Evolutionary conservation across 2,888 invertebrate species (phyloP).

Genomic region (Tethea ocularis): DNA sequence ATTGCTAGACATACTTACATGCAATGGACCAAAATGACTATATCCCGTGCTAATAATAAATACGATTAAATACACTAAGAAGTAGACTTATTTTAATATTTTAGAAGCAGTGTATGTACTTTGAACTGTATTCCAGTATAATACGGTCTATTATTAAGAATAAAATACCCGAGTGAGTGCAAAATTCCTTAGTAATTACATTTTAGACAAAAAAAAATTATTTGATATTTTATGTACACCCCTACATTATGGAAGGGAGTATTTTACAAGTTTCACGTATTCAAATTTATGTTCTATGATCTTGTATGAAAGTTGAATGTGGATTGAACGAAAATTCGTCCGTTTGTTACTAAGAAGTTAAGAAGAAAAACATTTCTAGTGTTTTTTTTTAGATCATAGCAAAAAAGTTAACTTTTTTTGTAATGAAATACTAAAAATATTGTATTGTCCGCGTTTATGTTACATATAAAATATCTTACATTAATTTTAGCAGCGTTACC

Average conservation of each 20-base stretch:
- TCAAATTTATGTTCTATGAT: background rate
- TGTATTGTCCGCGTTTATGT: slow-evolving; percentile 1
- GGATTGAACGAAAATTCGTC: background rate
- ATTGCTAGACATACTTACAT: background rate
- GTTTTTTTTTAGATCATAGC: background rate
- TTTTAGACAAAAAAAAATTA: no score
- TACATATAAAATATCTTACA: background rate
- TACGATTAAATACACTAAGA: background rate
- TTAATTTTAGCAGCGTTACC: background rate
- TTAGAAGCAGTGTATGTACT: background rate
- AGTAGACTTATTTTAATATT: background rate
- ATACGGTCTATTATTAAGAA: background rate
- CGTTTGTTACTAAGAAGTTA: no score
- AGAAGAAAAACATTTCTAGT: no score
- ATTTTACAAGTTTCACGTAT: background rate
- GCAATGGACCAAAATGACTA: background rate
- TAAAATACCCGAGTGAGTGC: background rate
- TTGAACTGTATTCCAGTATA: background rate
- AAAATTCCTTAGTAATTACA: background rate
- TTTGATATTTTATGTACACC: no score
- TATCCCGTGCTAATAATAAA: background rate
- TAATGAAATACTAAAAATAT: background rate
- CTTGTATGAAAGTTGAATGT: background rate
- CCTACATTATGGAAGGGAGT: no score
- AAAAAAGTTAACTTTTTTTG: background rate